Evolutionary conservation across 2,888 invertebrate species (phyloP), one percentile per base, ranked within the genome.

Genomic region (Sinohyriopsis cumingii): DNA sequence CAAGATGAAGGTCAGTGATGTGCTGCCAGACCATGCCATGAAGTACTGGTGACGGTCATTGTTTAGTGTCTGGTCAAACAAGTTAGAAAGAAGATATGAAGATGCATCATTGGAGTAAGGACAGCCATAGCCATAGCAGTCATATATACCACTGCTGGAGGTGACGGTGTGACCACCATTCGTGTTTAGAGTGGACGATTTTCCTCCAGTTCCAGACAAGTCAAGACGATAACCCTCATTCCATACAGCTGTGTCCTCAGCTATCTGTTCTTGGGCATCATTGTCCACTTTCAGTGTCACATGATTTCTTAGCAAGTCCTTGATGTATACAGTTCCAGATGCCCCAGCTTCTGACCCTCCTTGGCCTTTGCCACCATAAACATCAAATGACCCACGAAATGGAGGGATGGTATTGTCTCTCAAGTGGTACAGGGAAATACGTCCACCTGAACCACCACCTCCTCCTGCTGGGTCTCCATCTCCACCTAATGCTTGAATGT

Each of bases 401-500:
- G 78, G 80, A 0, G 82, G 78, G 33, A 82, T 77, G 45, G 76
- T 67, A 18, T 70, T 63, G 64, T 80, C 78, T 24, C 82, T 77
- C 56, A 73, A 55, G 71, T 85, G 84, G 65, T 81, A 83, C 24
- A 85, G 67, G n/a, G 83, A 81, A 57, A 84, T 77, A n/a, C 84
- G 71, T 18, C 85, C 85, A 24, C 85, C 85, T 24, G 82, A 67
- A 20, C 85, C 85, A 67, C 84, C 76, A 15, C 84, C 84, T 56
- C 82, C 83, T 28, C 64, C 59, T 1, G 63, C 61, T 0, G 71
- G 59, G 33, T 80, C 80, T 5, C 80, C 83, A 19, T 71, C 71
- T 9, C 85, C 85, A 60, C 85, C 85, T 22, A 80, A 63, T n/a
- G 80, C 77, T 65, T 82, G 78, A 20, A 85, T 83, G 9, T 78